A percentile compares a stretch with the other conserved stretches of the same genome.
These are phyloP conservation scores for Xenops minutus DNA, from an alignment of 2,797 vertebrate species.

Conservation along the genomic window DNA sequence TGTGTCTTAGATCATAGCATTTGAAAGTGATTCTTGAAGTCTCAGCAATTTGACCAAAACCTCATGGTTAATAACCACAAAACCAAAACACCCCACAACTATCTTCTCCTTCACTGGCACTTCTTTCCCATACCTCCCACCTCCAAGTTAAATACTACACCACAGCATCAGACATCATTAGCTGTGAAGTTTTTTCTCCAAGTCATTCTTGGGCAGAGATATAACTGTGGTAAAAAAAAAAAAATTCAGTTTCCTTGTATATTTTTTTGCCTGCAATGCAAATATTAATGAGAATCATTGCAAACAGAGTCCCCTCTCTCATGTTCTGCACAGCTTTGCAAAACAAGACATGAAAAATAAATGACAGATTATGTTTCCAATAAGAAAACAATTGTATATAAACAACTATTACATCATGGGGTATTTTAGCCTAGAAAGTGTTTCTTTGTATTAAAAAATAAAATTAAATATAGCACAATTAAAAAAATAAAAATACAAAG, in stretches of 20 bases:
- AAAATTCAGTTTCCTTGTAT: not conserved
- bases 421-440: not conserved
- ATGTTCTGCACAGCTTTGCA: not conserved
- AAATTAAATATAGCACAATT: not conserved
- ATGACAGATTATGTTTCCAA: fast-evolving
- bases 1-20: not conserved
- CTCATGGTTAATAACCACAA: not conserved
- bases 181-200: not conserved
- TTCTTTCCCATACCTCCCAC: not conserved
- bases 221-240: not conserved
- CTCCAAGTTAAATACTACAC: not conserved
- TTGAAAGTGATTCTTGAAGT: not conserved
- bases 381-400: not conserved
- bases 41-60: not conserved
- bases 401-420: not conserved
- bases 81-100: not conserved
- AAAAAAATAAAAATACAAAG: not conserved
- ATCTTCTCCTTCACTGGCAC: not conserved
- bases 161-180: not conserved
- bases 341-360: not conserved
- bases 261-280: not conserved
- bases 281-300: fast-evolving
- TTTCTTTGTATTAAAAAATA: not conserved
- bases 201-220: not conserved
- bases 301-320: not conserved